Evolutionary conservation across 2,113 vertebrate species (phyloP).

Genomic region (Trochalopteron elliotii): DNA sequence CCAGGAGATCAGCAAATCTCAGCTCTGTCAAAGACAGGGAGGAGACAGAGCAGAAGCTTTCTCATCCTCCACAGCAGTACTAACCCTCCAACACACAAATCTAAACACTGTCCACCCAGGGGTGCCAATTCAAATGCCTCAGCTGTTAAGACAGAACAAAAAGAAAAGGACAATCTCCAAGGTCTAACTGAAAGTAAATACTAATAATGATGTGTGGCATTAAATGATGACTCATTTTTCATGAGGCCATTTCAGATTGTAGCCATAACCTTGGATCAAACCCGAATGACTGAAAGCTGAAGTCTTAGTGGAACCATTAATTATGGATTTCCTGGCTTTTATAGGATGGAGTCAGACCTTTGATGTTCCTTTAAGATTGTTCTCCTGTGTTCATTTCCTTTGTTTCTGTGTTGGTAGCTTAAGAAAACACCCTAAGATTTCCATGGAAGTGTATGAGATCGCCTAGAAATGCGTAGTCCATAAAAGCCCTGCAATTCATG

Average conservation of each 20-base stretch:
- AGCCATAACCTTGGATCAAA: conserved; percentile 38
- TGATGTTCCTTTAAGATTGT: conserved; percentile 62
- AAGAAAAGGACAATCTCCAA: conserved; percentile 30
- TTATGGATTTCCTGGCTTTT: conserved; percentile 66
- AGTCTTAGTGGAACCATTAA: conserved; percentile 61
- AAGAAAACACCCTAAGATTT: conserved; percentile 59
- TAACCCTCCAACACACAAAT: conserved; percentile 8
- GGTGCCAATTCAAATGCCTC: conserved; percentile 44
- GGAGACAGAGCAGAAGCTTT: conserved; percentile 16
- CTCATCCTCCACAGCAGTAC: background rate
- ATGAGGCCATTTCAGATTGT: background rate
- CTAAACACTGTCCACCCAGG: background rate
- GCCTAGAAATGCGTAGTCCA: background rate
- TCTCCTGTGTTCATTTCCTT: conserved; percentile 64
- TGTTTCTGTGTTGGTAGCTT: conserved; percentile 67
- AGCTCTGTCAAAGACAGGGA: conserved; percentile 22
- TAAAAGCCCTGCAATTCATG: conserved; percentile 59
- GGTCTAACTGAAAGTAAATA: conserved; percentile 39
- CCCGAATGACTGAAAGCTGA: background rate
- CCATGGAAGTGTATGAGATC: conserved; percentile 35
- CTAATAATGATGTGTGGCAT: conserved; percentile 50
- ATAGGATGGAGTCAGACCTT: conserved; percentile 46
- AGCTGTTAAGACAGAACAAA: conserved; percentile 24
- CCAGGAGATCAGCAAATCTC: conserved; percentile 54
- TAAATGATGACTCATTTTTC: conserved; percentile 62